Percentiles rank a stretch among this genome's conserved stretches.
phyloP scores from a whole-genome alignment of 2,888 invertebrate genomes.

The Seira ritae region DNA sequence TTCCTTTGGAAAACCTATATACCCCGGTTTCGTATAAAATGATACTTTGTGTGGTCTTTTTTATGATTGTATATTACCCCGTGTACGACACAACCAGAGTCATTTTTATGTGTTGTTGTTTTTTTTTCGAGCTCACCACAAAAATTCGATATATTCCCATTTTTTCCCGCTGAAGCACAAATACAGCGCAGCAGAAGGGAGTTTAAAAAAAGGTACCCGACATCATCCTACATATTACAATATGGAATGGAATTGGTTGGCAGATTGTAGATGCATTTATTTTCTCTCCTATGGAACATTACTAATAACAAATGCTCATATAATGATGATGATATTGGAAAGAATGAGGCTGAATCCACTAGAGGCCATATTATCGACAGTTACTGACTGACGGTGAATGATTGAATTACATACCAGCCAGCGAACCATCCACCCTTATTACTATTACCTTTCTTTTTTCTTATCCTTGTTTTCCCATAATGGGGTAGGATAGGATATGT shows the following conservation, averaged over 20 bases:
- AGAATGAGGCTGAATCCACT: constrained; percentile 45
- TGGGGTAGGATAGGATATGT: constrained; percentile 15
- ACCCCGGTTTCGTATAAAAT: constrained; percentile 14
- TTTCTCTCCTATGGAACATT: background rate
- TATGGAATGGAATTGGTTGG: too few species aligned
- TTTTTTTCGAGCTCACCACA: constrained; percentile 39
- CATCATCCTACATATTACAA: constrained; percentile 23
- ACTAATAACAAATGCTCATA: constrained; percentile 19
- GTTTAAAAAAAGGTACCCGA: constrained; percentile 17
- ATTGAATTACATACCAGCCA: constrained; percentile 59
- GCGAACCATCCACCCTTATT: constrained; percentile 15
- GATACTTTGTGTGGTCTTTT: constrained; percentile 38
- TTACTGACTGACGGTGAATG: constrained; percentile 63
- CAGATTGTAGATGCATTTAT: background rate
- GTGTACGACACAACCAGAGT: constrained; percentile 27
- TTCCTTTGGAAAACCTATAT: constrained; percentile 28
- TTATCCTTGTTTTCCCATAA: constrained; percentile 43
- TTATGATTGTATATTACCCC: constrained; percentile 48
- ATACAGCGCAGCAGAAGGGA: too few species aligned
- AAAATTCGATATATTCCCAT: constrained; percentile 6
- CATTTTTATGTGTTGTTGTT: constrained; percentile 41
- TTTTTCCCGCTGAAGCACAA: constrained; percentile 26
- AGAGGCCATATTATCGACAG: constrained; percentile 60
- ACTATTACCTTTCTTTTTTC: constrained; percentile 27
- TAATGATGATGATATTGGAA: constrained; percentile 23